Evolutionary conservation across 2,888 invertebrate genomes (phyloP).

Genomic region (Nemotelus nigrinus): DNA sequence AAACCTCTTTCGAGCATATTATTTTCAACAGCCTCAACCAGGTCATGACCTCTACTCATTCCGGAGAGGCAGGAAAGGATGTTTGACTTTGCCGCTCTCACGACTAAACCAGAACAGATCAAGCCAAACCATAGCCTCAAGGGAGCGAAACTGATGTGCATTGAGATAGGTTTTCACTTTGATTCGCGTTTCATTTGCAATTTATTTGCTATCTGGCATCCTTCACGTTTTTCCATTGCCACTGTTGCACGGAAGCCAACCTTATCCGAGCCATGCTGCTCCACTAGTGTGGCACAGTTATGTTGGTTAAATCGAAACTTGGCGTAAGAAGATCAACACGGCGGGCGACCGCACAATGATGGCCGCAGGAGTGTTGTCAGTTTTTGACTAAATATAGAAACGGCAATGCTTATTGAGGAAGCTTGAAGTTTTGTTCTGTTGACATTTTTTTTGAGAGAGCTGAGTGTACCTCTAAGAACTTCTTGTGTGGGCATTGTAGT

Average conservation of each 20-base stretch:
- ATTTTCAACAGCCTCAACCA: conserved; percentile 20
- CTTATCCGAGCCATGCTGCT: not conserved
- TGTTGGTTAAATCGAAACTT: not conserved
- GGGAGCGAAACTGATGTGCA: not conserved
- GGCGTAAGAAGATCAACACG: not conserved
- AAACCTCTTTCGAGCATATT: conserved; percentile 1
- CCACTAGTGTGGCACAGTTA: not conserved
- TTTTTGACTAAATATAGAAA: too few species aligned
- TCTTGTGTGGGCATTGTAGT: too few species aligned
- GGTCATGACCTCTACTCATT: conserved; percentile 8
- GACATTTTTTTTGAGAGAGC: too few species aligned
- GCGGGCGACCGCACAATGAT: too few species aligned
- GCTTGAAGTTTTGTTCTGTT: too few species aligned
- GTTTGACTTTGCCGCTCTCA: not conserved
- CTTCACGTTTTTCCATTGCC: not conserved
- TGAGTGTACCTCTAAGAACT: too few species aligned
- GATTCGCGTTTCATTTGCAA: conserved; percentile 32
- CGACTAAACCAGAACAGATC: not conserved
- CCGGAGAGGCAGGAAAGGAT: not conserved
- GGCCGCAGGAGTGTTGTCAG: too few species aligned
- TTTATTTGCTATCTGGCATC: conserved; percentile 20
- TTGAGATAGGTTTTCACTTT: conserved; percentile 36
- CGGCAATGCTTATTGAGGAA: too few species aligned
- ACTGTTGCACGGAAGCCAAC: conserved; percentile 5
- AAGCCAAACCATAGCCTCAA: not conserved